A percentile compares a stretch with the other conserved stretches of the same genome.
phyloP scores from a whole-genome alignment of 2,113 vertebrate species.

The Epinephelus moara region DNA sequence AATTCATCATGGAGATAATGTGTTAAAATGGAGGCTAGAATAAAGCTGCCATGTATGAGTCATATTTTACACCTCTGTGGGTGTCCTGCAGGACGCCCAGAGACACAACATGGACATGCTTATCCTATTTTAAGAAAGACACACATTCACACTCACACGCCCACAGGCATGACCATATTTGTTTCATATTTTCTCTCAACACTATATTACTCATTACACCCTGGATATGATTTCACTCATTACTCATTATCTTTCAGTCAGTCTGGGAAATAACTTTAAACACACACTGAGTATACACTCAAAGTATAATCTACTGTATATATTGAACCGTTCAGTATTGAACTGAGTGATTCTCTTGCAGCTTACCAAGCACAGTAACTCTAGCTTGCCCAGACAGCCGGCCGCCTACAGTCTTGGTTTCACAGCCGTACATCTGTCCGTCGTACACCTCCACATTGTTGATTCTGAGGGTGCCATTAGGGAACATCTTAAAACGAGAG shows the following conservation, averaged over 20 bases:
- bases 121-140: slow-evolving; percentile 36
- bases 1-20: slow-evolving; percentile 42
- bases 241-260: slow-evolving; percentile 7
- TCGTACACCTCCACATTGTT: slow-evolving; percentile 97
- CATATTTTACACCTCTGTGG: slow-evolving; percentile 62
- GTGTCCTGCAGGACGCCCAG: slow-evolving; percentile 48
- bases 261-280: slow-evolving; percentile 8
- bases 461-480: slow-evolving; percentile 93
- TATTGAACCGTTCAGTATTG: not conserved
- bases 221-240: not conserved
- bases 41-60: slow-evolving; percentile 47
- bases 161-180: slow-evolving; percentile 38
- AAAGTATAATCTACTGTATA: not conserved
- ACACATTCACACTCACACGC: slow-evolving; percentile 8
- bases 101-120: slow-evolving; percentile 21
- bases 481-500: slow-evolving; percentile 89
- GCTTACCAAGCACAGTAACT: slow-evolving; percentile 91
- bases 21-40: slow-evolving; percentile 22
- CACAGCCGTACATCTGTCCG: slow-evolving; percentile 89
- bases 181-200: slow-evolving; percentile 36
- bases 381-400: slow-evolving; percentile 88
- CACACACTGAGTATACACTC: not conserved
- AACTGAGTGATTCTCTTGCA: not conserved
- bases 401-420: slow-evolving; percentile 88
- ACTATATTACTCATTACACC: not conserved